Evolutionary conservation across 2,888 invertebrate genomes (phyloP).

Genomic region (Eupithecia inturbata): DNA sequence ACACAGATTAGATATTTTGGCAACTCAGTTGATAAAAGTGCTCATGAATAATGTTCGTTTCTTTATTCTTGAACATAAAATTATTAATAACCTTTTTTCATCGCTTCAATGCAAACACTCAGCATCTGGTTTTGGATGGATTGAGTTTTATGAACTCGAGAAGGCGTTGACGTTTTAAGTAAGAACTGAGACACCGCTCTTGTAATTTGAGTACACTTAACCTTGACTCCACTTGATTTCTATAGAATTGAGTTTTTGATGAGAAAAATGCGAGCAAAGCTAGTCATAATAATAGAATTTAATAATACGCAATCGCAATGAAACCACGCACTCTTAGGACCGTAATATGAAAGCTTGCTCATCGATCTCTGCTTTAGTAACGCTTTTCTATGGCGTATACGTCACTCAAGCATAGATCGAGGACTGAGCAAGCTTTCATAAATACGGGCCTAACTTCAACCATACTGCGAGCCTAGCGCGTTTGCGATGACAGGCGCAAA

Average conservation of each 20-base stretch:
- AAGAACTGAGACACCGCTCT: neutral
- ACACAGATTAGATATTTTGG: neutral
- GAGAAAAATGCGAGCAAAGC: neutral
- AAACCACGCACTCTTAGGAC: no score
- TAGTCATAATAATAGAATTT: neutral
- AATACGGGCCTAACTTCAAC: no score
- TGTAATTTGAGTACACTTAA: neutral
- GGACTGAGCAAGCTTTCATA: no score
- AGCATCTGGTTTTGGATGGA: slow-evolving; percentile 20
- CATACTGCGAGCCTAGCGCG: no score
- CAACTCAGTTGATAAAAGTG: neutral
- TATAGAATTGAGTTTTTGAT: neutral
- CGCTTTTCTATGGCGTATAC: no score
- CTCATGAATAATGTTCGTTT: neutral
- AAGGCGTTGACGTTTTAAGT: slow-evolving; percentile 20
- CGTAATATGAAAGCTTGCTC: no score
- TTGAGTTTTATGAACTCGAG: neutral
- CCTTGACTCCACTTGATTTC: neutral
- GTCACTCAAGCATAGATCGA: no score
- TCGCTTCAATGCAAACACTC: slow-evolving; percentile 2
- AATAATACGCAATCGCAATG: no score
- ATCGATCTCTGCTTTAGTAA: no score
- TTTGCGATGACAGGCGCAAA: no score
- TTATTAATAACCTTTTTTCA: neutral
- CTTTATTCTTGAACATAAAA: neutral